A percentile compares a stretch with the other conserved stretches of the same genome.
phyloP scores from a whole-genome alignment of 2,113 vertebrate genomes.

The Corythoichthys intestinalis region DNA sequence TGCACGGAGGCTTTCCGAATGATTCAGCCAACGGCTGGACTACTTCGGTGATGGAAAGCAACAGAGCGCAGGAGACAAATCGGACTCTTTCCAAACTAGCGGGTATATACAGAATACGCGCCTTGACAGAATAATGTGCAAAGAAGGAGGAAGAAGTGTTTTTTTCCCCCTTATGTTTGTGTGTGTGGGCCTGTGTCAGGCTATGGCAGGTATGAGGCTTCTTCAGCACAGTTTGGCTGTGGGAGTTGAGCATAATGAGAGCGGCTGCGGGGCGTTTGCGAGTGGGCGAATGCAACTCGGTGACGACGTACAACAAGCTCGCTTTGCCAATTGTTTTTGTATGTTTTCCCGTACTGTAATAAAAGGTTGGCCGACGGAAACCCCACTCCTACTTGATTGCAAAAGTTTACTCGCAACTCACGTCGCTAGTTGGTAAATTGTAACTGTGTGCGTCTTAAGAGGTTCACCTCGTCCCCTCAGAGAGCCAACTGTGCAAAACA shows the following conservation, averaged over 20 bases:
- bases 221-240: slow-evolving; percentile 61
- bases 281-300: slow-evolving; percentile 58
- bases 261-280: slow-evolving; percentile 58
- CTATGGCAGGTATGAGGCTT: slow-evolving; percentile 61
- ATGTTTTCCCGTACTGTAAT: slow-evolving; percentile 4
- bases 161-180: slow-evolving; percentile 8
- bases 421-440: slow-evolving; percentile 29
- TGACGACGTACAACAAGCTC: slow-evolving; percentile 41
- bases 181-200: slow-evolving; percentile 59
- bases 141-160: slow-evolving; percentile 9
- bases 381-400: too few relatives aligned
- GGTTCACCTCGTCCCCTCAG: slow-evolving; percentile 29
- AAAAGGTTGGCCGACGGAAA: slow-evolving; percentile 24
- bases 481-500: slow-evolving; percentile 31
- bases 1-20: background rate
- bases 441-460: slow-evolving; percentile 20
- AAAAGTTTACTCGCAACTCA: background rate
- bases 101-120: slow-evolving; percentile 12
- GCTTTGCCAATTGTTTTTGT: slow-evolving; percentile 17
- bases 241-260: slow-evolving; percentile 66
- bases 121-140: slow-evolving; percentile 43
- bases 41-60: background rate
- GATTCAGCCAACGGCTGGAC: background rate
- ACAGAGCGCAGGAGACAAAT: background rate
- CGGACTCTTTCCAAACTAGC: background rate